phyloP scores from a whole-genome alignment of 35 echinoderm and acorn worm genomes.

The Nesometra sesokonis region DNA sequence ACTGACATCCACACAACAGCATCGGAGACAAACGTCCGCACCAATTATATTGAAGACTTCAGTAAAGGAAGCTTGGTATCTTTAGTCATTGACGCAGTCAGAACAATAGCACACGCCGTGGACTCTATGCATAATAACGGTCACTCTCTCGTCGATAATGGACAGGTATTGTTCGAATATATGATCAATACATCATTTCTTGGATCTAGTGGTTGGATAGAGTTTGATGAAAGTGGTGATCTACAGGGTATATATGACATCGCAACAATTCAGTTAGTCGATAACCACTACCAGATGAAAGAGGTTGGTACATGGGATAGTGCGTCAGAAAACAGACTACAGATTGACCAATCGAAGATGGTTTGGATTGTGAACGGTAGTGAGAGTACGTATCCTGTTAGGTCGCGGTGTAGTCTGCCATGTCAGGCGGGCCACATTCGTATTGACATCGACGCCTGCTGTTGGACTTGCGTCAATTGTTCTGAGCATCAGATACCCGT shows the following conservation, averaged over 20 bases:
- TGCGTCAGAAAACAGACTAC: not conserved
- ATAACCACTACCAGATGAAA: constrained; percentile 8
- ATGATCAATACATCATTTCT: constrained; percentile 15
- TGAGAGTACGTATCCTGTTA: not conserved
- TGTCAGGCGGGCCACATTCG: constrained; percentile 26
- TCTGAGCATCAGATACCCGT: not conserved
- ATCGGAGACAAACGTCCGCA: not conserved
- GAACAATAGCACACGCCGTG: constrained; percentile 22
- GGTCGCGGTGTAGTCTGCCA: constrained; percentile 34
- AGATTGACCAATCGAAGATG: not conserved
- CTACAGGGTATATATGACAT: constrained; percentile 30
- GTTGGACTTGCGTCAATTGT: constrained; percentile 26
- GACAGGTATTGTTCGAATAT: not conserved
- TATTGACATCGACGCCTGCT: constrained; percentile 37
- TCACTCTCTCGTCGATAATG: not conserved
- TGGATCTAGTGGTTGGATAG: not conserved
- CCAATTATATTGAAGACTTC: constrained; percentile 8
- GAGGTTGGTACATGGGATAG: constrained; percentile 14
- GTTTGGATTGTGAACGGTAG: constrained; percentile 22
- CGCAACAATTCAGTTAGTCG: constrained; percentile 22
- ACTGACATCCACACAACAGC: not conserved
- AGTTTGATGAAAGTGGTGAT: constrained; percentile 35
- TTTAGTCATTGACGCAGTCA: constrained; percentile 30
- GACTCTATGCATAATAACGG: constrained; percentile 10
- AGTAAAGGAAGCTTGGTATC: constrained; percentile 32